Conservation (phyloP, 2,888 invertebrate genomes). For the Thysanoteuthis rhombus region DNA sequence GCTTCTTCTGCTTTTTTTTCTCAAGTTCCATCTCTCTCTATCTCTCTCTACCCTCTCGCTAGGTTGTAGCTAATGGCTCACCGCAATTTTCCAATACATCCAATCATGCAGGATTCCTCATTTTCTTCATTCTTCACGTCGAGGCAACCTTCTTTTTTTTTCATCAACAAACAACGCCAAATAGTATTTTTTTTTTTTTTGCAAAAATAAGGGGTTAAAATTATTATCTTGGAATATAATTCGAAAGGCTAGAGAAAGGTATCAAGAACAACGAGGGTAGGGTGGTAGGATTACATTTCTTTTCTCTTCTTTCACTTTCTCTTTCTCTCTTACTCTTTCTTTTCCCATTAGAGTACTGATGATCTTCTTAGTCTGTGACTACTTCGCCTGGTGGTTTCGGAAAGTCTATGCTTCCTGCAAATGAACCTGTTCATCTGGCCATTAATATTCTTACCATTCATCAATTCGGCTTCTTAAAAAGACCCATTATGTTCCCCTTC, state of each 20-base stretch:
- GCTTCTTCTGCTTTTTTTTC: too few species aligned
- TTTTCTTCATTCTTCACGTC: conserved; percentile 35
- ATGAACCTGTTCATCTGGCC: neutral
- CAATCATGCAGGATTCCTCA: conserved; percentile 37
- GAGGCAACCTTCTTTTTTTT: conserved; percentile 34
- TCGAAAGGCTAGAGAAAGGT: neutral
- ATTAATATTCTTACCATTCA: neutral
- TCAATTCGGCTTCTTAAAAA: neutral
- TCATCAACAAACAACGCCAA: neutral
- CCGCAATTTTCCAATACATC: conserved; percentile 40
- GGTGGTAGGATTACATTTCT: neutral
- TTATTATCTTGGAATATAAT: neutral
- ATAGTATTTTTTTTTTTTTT: neutral
- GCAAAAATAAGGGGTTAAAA: neutral
- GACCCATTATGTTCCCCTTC: neutral
- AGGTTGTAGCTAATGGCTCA: conserved; percentile 36
- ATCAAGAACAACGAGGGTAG: neutral
- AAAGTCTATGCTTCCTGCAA: neutral
- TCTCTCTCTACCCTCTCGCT: neutral
- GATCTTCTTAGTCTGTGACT: neutral
- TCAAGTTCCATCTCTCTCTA: neutral
- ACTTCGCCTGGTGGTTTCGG: neutral
- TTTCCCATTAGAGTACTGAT: neutral
- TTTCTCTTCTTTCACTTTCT: neutral
- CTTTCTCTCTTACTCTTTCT: conserved; percentile 18